Percentiles rank a stretch among this genome's conserved stretches.
Evolutionary conservation across 2,888 invertebrate genomes (phyloP).

Genomic region (Sphecodes monilicornis): DNA sequence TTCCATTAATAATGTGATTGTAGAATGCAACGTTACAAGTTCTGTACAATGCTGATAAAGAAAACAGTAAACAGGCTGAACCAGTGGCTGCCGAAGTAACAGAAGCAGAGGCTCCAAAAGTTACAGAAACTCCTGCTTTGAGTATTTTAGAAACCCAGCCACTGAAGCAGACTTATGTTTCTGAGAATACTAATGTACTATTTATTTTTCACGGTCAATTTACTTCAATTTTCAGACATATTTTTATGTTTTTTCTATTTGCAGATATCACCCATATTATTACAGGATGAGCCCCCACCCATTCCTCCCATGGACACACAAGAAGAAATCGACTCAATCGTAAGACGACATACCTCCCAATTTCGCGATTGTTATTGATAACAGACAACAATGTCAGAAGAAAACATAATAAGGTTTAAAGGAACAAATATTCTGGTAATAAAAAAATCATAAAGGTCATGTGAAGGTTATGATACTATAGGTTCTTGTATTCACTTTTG

Average conservation of each 20-base stretch:
- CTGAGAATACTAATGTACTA: slow-evolving; percentile 31
- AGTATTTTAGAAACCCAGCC: neutral
- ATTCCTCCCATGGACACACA: slow-evolving; percentile 74
- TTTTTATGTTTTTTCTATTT: slow-evolving; percentile 35
- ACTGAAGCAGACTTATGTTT: slow-evolving; percentile 13
- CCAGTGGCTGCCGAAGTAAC: slow-evolving; percentile 7
- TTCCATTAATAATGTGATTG: slow-evolving; percentile 28
- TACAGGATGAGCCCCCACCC: slow-evolving; percentile 76
- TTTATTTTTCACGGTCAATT: neutral
- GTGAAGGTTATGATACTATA: neutral
- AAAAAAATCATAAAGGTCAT: neutral
- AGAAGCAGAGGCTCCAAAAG: slow-evolving; percentile 18
- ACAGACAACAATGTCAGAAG: neutral
- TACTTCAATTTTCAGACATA: slow-evolving; percentile 2
- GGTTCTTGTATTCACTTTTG: neutral
- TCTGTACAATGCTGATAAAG: slow-evolving; percentile 58
- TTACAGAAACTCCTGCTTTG: neutral
- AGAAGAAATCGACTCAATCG: slow-evolving; percentile 65
- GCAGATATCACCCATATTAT: slow-evolving; percentile 66
- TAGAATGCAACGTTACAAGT: slow-evolving; percentile 77
- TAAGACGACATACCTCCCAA: no score
- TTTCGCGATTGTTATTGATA: neutral
- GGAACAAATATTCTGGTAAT: neutral
- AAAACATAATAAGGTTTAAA: neutral
- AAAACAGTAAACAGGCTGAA: slow-evolving; percentile 26